Conservation (phyloP, 2,888 invertebrate species). For the Podotricha telesiphe region DNA sequence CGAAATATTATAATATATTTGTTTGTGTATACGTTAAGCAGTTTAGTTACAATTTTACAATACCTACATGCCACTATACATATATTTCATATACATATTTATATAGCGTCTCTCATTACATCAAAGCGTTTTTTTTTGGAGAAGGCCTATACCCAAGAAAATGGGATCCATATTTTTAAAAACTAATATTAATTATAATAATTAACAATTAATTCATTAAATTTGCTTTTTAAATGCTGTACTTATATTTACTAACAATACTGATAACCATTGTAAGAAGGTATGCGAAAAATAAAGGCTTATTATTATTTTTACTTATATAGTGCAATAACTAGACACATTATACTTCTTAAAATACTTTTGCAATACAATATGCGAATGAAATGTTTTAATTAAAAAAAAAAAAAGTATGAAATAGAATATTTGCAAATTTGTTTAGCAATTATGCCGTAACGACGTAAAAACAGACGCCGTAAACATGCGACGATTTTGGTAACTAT, state of each 20-base stretch:
- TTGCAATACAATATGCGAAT: neutral
- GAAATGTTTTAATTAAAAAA: neutral
- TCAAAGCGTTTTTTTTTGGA: too few species aligned
- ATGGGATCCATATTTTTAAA: too few species aligned
- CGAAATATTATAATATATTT: neutral
- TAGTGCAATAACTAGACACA: neutral
- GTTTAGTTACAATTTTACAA: neutral
- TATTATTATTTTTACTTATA: too few species aligned
- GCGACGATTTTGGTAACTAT: constrained; percentile 23
- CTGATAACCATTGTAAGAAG: too few species aligned
- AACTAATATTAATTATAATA: too few species aligned
- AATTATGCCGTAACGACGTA: constrained; percentile 14
- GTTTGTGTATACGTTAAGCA: neutral
- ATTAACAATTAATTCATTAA: too few species aligned
- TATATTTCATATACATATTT: neutral
- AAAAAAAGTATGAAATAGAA: constrained; percentile 1
- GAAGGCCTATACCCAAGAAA: too few species aligned
- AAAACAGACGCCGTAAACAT: constrained; percentile 5
- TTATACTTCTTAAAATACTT: neutral
- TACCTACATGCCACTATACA: neutral
- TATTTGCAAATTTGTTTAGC: constrained; percentile 12
- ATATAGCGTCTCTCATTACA: too few species aligned
- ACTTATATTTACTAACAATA: too few species aligned
- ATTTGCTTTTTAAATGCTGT: too few species aligned
- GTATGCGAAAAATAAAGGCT: too few species aligned